Evolutionary conservation across 2,113 vertebrate genomes (phyloP).

Genomic region (Panthera leo): DNA sequence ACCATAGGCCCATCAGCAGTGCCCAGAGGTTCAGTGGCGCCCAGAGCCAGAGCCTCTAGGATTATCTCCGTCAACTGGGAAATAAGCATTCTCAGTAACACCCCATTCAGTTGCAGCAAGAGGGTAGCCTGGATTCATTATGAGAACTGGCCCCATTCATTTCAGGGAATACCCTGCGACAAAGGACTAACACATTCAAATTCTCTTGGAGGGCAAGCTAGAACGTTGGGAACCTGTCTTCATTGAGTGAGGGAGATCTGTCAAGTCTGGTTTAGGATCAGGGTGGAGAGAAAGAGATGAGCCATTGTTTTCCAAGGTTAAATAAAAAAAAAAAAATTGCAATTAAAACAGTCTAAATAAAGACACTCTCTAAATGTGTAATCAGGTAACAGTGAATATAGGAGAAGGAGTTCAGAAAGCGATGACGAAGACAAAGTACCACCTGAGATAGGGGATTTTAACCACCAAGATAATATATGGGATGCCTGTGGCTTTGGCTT

Average conservation of each 20-base stretch:
- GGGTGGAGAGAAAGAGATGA: not conserved
- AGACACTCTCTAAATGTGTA: not conserved
- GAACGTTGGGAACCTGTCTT: not conserved
- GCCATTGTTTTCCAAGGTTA: not conserved
- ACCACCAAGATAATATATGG: not conserved
- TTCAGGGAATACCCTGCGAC: not conserved
- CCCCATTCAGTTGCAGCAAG: not conserved
- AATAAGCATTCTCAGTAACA: not conserved
- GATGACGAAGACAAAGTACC: not conserved
- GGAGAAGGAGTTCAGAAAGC: not conserved
- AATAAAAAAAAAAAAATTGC: not conserved
- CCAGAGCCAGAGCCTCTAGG: not conserved
- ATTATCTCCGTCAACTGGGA: not conserved
- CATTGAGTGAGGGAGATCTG: too few relatives aligned
- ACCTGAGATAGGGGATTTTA: rapidly evolving
- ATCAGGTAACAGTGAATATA: not conserved
- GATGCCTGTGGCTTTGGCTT: not conserved
- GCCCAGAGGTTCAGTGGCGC: not conserved
- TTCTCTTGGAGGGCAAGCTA: not conserved
- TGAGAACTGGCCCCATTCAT: not conserved
- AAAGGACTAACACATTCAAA: not conserved
- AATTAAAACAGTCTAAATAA: not conserved
- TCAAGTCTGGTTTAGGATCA: not conserved
- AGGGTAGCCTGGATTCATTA: not conserved
- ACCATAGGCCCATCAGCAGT: not conserved